Conservation (phyloP, 2,113 vertebrate species). For the Leptodactylus fuscus region DNA sequence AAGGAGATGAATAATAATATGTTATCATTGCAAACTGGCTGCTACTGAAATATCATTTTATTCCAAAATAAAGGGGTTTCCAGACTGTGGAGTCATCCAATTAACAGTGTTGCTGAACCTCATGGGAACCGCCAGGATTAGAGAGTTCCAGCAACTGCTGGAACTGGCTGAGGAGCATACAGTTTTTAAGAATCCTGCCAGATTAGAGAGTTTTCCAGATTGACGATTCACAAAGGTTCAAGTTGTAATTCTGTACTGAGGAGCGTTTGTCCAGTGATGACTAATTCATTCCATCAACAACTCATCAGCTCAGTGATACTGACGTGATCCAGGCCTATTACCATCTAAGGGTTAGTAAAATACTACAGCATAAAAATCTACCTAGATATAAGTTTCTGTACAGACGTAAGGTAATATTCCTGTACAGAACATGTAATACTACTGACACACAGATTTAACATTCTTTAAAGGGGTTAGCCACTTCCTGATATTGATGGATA, state of each 20-base stretch:
- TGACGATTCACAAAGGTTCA: background rate
- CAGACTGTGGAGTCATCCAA: conserved; percentile 1
- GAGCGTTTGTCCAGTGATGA: background rate
- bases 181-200: conserved; percentile 4
- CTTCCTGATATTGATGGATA: too few species aligned
- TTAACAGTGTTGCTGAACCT: conserved; percentile 7
- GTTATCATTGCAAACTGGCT: conserved; percentile 11
- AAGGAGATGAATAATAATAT: background rate
- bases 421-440: too few species aligned
- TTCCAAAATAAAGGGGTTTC: conserved; percentile 25
- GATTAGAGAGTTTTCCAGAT: conserved; percentile 35
- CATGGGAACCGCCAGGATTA: conserved; percentile 6
- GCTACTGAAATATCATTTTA: conserved; percentile 31
- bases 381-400: background rate
- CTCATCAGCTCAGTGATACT: conserved; percentile 26
- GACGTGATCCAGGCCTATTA: background rate
- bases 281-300: conserved; percentile 23
- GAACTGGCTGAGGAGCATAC: conserved; percentile 18
- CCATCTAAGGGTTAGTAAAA: background rate
- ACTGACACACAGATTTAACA: too few species aligned
- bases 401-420: background rate
- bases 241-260: background rate
- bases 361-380: background rate
- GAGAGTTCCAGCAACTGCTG: conserved; percentile 19
- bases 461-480: too few species aligned